Evolutionary conservation across 1,140 invertebrate species (phyloP).

Genomic region (Drosophila pallidifrons): DNA sequence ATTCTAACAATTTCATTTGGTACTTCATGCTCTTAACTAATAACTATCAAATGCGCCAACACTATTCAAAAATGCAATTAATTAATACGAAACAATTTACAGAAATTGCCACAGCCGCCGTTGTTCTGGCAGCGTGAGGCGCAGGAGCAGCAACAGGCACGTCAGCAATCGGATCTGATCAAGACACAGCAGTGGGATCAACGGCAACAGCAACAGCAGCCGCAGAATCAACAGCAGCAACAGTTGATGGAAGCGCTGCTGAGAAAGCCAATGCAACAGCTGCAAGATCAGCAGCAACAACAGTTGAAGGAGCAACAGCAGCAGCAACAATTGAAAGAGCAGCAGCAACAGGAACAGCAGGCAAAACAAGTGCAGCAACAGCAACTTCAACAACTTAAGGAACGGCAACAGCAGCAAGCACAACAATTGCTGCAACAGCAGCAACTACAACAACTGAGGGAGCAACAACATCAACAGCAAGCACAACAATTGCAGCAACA

Average conservation of each 20-base stretch:
- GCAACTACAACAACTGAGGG: conserved; percentile 4
- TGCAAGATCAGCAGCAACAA: background rate
- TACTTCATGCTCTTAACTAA: too few relatives aligned
- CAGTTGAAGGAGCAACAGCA: background rate
- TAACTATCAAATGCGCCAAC: too few relatives aligned
- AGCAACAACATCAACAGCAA: conserved; percentile 6
- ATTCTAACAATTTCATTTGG: too few relatives aligned
- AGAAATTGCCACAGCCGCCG: conserved; percentile 68
- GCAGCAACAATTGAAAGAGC: background rate
- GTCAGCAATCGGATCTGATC: conserved; percentile 5
- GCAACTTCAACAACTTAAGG: background rate
- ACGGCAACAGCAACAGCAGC: background rate
- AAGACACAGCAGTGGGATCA: conserved; percentile 14
- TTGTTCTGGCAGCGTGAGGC: conserved; percentile 68
- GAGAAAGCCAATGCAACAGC: background rate
- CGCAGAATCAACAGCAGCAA: background rate
- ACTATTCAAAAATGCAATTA: too few relatives aligned
- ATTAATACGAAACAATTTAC: background rate
- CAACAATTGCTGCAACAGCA: background rate
- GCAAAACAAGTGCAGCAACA: background rate
- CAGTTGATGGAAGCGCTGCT: background rate
- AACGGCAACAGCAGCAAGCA: background rate
- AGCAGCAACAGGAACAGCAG: conserved; percentile 1
- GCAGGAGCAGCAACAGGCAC: conserved; percentile 15
- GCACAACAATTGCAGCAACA: conserved; percentile 2